Percentiles rank a stretch among this genome's conserved stretches.
Evolutionary conservation across 2,113 vertebrate genomes (phyloP).

Genomic region (Macquaria australasica): DNA sequence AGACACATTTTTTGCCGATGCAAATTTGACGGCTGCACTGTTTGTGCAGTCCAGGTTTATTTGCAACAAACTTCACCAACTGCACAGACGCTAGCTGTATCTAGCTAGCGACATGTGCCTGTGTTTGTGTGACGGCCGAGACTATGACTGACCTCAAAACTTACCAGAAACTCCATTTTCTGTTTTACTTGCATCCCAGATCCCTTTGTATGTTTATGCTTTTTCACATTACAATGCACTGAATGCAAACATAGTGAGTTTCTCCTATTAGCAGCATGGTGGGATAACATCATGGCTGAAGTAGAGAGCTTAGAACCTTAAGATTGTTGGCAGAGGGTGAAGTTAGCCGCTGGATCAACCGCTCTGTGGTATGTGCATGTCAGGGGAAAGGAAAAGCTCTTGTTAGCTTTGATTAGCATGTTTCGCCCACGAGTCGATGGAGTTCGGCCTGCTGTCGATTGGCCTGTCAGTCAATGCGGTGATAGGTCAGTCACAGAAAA

Average conservation of each 20-base stretch:
- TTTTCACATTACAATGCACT: neutral
- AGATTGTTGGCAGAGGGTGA: neutral
- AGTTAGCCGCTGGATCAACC: neutral
- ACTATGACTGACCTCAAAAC: neutral
- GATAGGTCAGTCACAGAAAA: slow-evolving; percentile 40
- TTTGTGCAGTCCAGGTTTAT: no score
- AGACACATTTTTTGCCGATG: no score
- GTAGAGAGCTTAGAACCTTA: neutral
- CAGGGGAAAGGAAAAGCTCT: slow-evolving; percentile 10
- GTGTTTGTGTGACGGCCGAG: neutral
- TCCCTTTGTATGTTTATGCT: no score
- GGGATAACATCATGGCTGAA: neutral
- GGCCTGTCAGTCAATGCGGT: slow-evolving; percentile 46
- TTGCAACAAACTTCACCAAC: no score
- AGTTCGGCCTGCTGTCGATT: slow-evolving; percentile 16
- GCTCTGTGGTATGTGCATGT: slow-evolving; percentile 9
- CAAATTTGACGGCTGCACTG: no score
- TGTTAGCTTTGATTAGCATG: slow-evolving; percentile 48
- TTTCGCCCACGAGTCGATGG: slow-evolving; percentile 21
- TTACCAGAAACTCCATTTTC: no score
- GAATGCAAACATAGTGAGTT: neutral
- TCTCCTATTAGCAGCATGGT: neutral
- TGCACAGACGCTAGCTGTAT: no score
- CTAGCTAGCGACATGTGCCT: no score
- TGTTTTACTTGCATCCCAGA: neutral